Base-by-base conservation (phyloP, 1,140 invertebrate species). In the Euwallacea similis region DNA sequence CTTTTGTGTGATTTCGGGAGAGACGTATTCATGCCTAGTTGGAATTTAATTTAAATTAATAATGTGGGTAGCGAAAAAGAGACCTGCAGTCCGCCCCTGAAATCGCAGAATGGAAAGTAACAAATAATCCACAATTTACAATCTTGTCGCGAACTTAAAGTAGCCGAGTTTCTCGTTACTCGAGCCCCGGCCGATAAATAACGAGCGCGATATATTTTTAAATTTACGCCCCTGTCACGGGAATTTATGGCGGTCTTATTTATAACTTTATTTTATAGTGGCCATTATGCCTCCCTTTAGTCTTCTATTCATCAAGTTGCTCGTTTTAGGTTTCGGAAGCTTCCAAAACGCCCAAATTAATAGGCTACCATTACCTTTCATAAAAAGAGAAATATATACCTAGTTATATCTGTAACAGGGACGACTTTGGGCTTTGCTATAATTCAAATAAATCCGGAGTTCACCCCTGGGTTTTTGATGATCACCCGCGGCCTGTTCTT, bases 261-360 rank as follows among this genome's bases (percentile, higher is more conserved):
- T 69, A 69, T 69, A 69, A 69, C 66, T 69, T 69, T 69, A 69
- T 69, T 69, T 69, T 69, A 69, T 69, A 61, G 66, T 66, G n/a
- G 65, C 65, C 65, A 66, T 66, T 66, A 66, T 46, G 65, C 65
- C 33, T 58, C 54, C 47, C 47, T 54, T 66, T 58, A 58, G 33
- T 58, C 65, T 66, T 58, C 65, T 66, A 66, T 66, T 66, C 65
- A 66, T 66, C 65, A 66, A 58, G 50, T 46, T 15, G 50, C 21
- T 33, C 21, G 21, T 33, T 33, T 33, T 33, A 33, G 21, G 21
- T 33, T 33, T 33, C 21, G 21, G 21, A 33, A 33, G 21, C 21
- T 1, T 33, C 21, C 21, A 33, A 4, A 33, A 33, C 21, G 21
- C 21, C 21, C 4, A 33, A 33, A 33, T 33, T 33, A 33, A 33